Evolutionary conservation across 2,113 vertebrate genomes (phyloP).

Genomic region (Nerophis lumbriciformis): DNA sequence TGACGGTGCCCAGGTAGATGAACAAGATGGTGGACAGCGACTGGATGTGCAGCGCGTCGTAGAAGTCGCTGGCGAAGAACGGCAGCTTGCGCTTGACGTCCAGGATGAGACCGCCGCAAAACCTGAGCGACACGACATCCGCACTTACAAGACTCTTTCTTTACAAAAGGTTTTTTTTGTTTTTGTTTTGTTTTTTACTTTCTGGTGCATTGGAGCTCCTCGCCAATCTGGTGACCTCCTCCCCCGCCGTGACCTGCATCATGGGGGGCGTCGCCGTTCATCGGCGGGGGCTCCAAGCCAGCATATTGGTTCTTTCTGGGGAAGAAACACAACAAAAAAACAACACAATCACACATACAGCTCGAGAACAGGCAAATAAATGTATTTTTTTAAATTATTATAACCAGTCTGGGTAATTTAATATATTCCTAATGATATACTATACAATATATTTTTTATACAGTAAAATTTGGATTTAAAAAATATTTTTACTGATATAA

Average conservation of each 20-base stretch:
- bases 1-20: constrained; percentile 96
- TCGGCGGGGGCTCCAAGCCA: constrained; percentile 80
- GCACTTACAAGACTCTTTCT: neutral
- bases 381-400: too few relatives aligned
- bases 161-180: neutral
- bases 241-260: constrained; percentile 76
- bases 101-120: constrained; percentile 90
- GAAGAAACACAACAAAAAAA: neutral
- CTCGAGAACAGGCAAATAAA: too few relatives aligned
- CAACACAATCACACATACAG: neutral
- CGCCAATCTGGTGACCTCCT: constrained; percentile 82
- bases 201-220: constrained; percentile 85
- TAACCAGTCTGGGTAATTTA: too few relatives aligned
- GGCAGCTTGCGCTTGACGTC: constrained; percentile 93
- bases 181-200: constrained; percentile 60
- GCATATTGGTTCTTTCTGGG: constrained; percentile 89
- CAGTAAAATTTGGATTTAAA: too few relatives aligned
- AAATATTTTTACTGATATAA: too few relatives aligned
- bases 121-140: constrained; percentile 64
- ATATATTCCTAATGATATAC: too few relatives aligned
- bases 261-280: constrained; percentile 87
- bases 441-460: too few relatives aligned
- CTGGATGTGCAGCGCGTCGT: constrained; percentile 90
- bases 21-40: constrained; percentile 93
- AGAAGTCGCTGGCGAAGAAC: constrained; percentile 94